A percentile compares a stretch with the other conserved stretches of the same genome.
phyloP scores from a whole-genome alignment of 2,888 invertebrate genomes.

The Dyspetes luteomarginatus region DNA sequence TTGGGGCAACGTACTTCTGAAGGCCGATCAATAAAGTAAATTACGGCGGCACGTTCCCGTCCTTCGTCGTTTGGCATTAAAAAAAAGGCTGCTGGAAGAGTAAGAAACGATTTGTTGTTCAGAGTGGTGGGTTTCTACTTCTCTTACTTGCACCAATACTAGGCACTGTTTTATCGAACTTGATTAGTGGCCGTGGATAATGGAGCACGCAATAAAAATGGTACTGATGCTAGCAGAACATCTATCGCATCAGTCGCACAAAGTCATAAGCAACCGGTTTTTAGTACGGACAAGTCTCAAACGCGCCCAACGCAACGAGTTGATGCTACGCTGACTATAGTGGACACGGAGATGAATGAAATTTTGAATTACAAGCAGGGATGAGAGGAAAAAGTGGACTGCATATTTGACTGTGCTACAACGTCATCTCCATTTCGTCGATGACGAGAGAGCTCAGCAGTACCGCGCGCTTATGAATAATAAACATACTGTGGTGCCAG shows the following conservation, averaged over 20 bases:
- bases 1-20: not conserved
- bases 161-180: not conserved
- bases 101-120: conserved; percentile 18
- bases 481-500: not conserved
- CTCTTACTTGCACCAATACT: not conserved
- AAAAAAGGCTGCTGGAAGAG: not conserved
- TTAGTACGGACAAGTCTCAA: not conserved
- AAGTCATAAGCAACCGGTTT: not conserved
- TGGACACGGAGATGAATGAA: not conserved
- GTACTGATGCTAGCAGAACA: conserved; percentile 39
- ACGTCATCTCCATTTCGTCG: not conserved
- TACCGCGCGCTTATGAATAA: not conserved
- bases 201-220: conserved; percentile 49
- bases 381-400: not conserved
- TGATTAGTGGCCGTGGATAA: conserved; percentile 1
- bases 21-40: not conserved
- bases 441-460: not conserved
- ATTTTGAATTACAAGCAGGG: not conserved
- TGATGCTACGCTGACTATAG: not conserved
- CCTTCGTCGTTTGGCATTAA: not conserved
- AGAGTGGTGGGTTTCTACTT: conserved; percentile 6
- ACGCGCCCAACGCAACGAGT: not conserved
- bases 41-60: not conserved
- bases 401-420: not conserved
- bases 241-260: not conserved